A percentile compares a stretch with the other conserved stretches of the same genome.
Evolutionary conservation across 2,113 vertebrate species (phyloP).

Genomic region (Vulpes lagopus): DNA sequence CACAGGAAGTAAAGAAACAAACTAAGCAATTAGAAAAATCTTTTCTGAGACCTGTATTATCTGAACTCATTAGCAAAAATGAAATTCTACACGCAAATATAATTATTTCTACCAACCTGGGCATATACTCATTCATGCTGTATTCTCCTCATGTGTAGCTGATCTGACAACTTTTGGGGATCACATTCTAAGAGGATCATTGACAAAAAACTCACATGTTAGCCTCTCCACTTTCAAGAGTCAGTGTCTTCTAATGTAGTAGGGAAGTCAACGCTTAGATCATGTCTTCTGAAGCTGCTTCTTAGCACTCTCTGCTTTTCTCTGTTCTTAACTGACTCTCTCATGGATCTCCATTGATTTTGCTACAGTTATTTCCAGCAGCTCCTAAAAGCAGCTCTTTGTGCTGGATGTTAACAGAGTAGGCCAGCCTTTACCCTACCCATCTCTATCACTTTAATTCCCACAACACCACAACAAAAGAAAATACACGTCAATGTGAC

Average conservation of each 20-base stretch:
- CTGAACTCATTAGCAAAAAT: neutral
- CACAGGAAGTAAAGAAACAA: constrained; percentile 53
- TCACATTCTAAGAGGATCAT: neutral
- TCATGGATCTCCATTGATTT: neutral
- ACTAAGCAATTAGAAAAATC: neutral
- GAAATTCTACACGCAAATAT: neutral
- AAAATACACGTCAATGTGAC: rapidly evolving
- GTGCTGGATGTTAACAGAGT: neutral
- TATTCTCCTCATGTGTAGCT: neutral
- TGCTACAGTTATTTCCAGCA: neutral
- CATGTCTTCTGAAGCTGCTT: neutral
- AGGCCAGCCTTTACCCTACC: neutral
- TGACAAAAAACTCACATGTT: neutral
- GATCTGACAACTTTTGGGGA: neutral
- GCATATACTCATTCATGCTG: neutral
- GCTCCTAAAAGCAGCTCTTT: neutral
- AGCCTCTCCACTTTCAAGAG: neutral
- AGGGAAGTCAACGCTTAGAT: neutral
- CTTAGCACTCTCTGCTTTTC: neutral
- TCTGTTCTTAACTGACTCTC: neutral
- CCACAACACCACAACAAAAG: neutral
- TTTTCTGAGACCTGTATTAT: neutral
- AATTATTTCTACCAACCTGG: neutral
- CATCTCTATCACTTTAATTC: neutral
- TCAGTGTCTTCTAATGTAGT: too few relatives aligned